Evolutionary conservation across 2,113 vertebrate species (phyloP), one percentile per base, ranked within the genome.

Genomic region (Anas platyrhynchos): DNA sequence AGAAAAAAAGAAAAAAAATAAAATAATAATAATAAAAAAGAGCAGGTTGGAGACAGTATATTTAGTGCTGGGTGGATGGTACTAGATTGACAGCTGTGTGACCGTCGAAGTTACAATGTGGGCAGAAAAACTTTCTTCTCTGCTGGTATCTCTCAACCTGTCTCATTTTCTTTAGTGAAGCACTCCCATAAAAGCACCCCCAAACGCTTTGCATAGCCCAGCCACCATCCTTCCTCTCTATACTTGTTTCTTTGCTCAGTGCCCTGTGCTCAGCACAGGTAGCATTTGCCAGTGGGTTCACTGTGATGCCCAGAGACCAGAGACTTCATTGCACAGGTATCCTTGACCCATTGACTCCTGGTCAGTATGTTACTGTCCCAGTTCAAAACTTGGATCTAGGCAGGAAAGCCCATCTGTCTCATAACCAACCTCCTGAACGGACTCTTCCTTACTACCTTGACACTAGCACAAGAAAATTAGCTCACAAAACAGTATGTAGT

Each of bases 201-300:
- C 41, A 66, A 78, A 83, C 34, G 4, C 3, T 65, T 20, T 4
- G 2, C 1, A 0, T 27, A 10, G 16, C 16, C 31, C 2, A 5
- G 26, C 18, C 8, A 59, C 9, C 7, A 72, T 10, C 25, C 13
- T 23, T 16, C 48, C 29, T 43, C 20, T 77, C 7, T 50, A 3
- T 26, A 11, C 5, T 6, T 1, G 5, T 29, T 36, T 16, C 9
- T 54, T 16, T 73, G 34, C 11, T 52, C 32, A 67, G 12, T 48
- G 62, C 9, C 32, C 25, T 32, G 3, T 21, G 46, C 21, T 77
- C 55, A 74, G 29, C 50, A 48, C 16, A 43, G 16, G 10, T 14
- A 67, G 7, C 5, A 20, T 55, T 71, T 71, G 7, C 6, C 6
- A 41, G 9, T 31, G 41, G 11, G 16, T 59, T 84, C 1, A 0